Percentiles rank a stretch among this genome's conserved stretches.
phyloP scores from a whole-genome alignment of 2,797 vertebrate species.

The Halcyon badia region DNA sequence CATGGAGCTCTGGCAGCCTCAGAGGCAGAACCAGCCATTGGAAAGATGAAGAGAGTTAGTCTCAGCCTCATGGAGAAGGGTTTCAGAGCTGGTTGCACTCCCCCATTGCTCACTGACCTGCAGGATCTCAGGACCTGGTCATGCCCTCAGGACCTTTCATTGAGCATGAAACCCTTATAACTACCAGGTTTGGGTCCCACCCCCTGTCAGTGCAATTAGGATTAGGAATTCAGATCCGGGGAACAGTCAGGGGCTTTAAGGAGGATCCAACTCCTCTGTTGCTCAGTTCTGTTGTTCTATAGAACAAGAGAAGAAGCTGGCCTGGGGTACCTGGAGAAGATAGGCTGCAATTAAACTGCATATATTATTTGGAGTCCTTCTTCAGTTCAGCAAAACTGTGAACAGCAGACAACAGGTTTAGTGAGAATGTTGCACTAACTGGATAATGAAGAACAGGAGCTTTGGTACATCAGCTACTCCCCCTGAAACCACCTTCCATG shows the following conservation, averaged over 20 bases:
- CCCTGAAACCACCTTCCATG: neutral
- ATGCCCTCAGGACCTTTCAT: neutral
- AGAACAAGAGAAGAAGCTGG: neutral
- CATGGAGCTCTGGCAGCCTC: neutral
- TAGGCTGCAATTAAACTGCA: neutral
- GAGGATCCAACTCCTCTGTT: neutral
- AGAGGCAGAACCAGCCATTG: neutral
- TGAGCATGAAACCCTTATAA: neutral
- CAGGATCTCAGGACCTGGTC: neutral
- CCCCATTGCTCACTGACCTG: neutral
- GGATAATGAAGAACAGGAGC: neutral
- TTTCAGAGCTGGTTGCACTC: neutral
- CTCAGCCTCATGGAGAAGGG: neutral
- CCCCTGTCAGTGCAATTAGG: neutral
- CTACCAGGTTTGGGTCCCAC: neutral
- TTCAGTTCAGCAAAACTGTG: neutral
- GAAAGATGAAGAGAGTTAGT: neutral
- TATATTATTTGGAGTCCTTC: neutral
- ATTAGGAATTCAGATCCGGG: neutral
- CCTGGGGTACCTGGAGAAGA: neutral
- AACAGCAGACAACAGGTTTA: neutral
- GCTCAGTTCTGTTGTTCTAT: neutral
- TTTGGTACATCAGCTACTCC: neutral
- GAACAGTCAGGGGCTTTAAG: neutral
- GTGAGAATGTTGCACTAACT: neutral